Evolutionary conservation across 2,113 vertebrate genomes (phyloP).

Genomic region (Gobius niger): DNA sequence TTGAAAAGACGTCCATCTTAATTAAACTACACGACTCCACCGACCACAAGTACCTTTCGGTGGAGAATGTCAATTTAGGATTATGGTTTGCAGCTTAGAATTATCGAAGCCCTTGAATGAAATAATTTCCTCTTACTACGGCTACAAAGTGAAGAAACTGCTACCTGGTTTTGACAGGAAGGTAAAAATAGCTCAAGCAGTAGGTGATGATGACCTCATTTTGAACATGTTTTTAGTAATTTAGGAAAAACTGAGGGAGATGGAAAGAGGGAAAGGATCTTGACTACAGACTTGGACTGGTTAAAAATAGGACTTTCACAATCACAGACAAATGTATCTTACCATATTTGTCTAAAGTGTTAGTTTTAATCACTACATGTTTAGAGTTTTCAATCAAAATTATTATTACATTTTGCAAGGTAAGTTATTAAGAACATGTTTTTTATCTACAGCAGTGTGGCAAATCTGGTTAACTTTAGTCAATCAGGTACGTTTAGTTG

Average conservation of each 20-base stretch:
- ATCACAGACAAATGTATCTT: neutral
- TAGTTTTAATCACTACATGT: too few relatives aligned
- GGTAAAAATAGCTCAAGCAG: conserved; percentile 4
- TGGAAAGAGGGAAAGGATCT: neutral
- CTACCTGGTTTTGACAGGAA: neutral
- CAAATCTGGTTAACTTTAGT: too few relatives aligned
- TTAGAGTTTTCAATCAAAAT: too few relatives aligned
- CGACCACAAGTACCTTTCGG: conserved; percentile 1
- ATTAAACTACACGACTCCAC: neutral
- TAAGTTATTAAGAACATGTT: too few relatives aligned
- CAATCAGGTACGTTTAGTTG: too few relatives aligned
- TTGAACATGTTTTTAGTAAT: neutral
- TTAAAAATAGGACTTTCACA: neutral
- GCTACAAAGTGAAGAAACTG: neutral
- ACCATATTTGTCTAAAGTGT: too few relatives aligned
- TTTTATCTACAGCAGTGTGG: too few relatives aligned
- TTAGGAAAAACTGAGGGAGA: neutral
- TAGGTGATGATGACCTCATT: conserved; percentile 6
- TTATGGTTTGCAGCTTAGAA: neutral
- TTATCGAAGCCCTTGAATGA: conserved; percentile 4
- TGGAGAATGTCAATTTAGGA: neutral
- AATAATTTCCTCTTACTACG: conserved; percentile 1
- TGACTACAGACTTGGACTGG: neutral
- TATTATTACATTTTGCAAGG: too few relatives aligned
- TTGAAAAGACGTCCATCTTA: conserved; percentile 16